Evolutionary conservation across 2,797 vertebrate genomes (phyloP).

Genomic region (Microctenopoma steveboyesi): DNA sequence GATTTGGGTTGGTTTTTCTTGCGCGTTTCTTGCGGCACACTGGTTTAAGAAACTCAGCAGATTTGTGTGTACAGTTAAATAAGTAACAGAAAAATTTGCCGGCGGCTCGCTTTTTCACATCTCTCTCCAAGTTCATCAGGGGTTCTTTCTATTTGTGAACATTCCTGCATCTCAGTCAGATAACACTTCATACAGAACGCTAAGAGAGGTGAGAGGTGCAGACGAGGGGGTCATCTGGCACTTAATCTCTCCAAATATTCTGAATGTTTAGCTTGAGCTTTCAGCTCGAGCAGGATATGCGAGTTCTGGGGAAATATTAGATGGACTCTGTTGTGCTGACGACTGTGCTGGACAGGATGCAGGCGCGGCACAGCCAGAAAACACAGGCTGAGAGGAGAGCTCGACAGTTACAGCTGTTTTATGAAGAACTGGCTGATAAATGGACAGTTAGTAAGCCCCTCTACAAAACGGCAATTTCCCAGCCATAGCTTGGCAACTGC

Average conservation of each 20-base stretch:
- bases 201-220: slow-evolving; percentile 40
- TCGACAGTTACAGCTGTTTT: background rate
- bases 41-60: slow-evolving; percentile 22
- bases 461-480: background rate
- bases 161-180: slow-evolving; percentile 45
- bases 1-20: background rate
- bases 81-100: background rate
- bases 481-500: background rate
- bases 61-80: slow-evolving; percentile 15
- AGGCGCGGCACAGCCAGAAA: slow-evolving; percentile 15
- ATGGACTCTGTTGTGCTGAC: slow-evolving; percentile 16
- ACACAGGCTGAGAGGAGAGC: background rate
- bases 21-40: slow-evolving; percentile 14
- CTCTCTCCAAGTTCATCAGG: slow-evolving; percentile 2
- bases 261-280: slow-evolving; percentile 51
- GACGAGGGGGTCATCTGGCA: slow-evolving; percentile 46
- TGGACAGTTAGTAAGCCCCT: background rate
- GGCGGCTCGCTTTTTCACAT: slow-evolving; percentile 12
- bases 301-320: slow-evolving; percentile 24
- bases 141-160: slow-evolving; percentile 23
- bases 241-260: slow-evolving; percentile 62
- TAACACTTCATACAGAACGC: slow-evolving; percentile 37
- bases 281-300: slow-evolving; percentile 51
- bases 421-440: background rate
- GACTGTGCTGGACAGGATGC: slow-evolving; percentile 17